phyloP scores from a whole-genome alignment of 1,140 invertebrate species.

The Mesaphorura yosii region DNA sequence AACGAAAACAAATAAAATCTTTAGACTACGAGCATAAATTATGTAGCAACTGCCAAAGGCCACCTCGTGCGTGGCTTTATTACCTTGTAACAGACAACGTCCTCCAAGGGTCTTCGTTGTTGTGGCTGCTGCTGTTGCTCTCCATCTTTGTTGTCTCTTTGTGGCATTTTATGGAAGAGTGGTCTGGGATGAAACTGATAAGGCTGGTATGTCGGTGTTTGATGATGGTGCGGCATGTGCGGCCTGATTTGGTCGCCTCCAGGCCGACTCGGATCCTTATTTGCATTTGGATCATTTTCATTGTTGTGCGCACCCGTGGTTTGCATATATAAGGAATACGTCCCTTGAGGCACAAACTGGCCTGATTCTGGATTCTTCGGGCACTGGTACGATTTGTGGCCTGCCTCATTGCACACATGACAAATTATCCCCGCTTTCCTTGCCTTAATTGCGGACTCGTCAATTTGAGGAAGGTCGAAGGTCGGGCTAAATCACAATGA shows the following conservation, averaged over 20 bases:
- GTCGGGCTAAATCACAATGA: slow-evolving; percentile 56
- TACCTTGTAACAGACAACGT: slow-evolving; percentile 89
- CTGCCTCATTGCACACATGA: slow-evolving; percentile 89
- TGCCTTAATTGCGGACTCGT: slow-evolving; percentile 58
- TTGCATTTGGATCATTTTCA: background rate
- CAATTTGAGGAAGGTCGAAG: slow-evolving; percentile 85
- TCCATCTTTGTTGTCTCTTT: slow-evolving; percentile 29
- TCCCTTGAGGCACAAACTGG: background rate
- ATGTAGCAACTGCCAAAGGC: no score
- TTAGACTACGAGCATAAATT: slow-evolving; percentile 6
- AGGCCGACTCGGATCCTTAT: background rate
- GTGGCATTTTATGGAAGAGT: slow-evolving; percentile 13
- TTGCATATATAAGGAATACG: background rate
- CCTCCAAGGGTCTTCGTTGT: slow-evolving; percentile 68
- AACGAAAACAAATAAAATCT: slow-evolving; percentile 15
- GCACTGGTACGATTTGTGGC: slow-evolving; percentile 88
- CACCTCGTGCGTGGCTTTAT: no score
- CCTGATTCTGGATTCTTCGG: slow-evolving; percentile 59
- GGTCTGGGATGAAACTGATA: slow-evolving; percentile 31
- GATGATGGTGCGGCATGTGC: slow-evolving; percentile 13
- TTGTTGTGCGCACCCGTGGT: background rate
- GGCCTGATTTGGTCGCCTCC: background rate
- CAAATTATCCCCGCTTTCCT: slow-evolving; percentile 76
- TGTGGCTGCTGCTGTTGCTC: slow-evolving; percentile 32
- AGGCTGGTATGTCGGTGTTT: slow-evolving; percentile 18